Conservation (phyloP, 2,113 vertebrate genomes). For the Furnarius figulus region DNA sequence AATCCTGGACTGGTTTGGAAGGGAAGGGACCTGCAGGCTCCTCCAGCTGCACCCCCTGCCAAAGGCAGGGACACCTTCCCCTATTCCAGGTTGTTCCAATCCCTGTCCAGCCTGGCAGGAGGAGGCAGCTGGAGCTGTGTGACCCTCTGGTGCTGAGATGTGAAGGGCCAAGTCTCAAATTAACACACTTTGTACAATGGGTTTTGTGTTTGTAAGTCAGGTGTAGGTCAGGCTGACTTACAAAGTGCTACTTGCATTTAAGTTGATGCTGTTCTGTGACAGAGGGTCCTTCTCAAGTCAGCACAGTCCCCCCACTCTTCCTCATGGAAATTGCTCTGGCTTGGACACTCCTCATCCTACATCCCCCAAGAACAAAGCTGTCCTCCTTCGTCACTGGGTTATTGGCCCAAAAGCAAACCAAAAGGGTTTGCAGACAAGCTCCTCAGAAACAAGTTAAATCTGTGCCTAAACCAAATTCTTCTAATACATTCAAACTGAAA, state of each 20-base stretch:
- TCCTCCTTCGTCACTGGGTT: background rate
- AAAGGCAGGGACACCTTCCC: background rate
- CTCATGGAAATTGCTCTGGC: background rate
- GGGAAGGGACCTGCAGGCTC: background rate
- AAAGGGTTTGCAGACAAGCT: background rate
- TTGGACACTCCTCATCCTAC: background rate
- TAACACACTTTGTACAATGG: fast-evolving
- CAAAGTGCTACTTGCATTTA: background rate
- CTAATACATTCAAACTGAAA: background rate
- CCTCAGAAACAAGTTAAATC: background rate
- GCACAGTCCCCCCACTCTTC: background rate
- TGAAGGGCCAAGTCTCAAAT: background rate
- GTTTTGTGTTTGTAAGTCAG: background rate
- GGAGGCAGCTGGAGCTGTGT: background rate
- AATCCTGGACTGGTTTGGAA: background rate
- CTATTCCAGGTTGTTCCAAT: background rate
- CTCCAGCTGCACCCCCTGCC: background rate
- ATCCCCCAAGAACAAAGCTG: background rate
- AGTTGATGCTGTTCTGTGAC: too few species aligned
- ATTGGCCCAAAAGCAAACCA: background rate
- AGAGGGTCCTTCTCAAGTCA: background rate
- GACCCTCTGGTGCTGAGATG: background rate
- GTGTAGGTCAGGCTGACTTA: background rate
- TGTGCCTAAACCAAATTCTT: background rate
- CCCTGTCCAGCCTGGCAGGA: fast-evolving